A percentile compares a stretch with the other conserved stretches of the same genome.
These are phyloP conservation scores for Seira musarum DNA, from an alignment of 2,888 invertebrate species.

Conservation along the genomic window DNA sequence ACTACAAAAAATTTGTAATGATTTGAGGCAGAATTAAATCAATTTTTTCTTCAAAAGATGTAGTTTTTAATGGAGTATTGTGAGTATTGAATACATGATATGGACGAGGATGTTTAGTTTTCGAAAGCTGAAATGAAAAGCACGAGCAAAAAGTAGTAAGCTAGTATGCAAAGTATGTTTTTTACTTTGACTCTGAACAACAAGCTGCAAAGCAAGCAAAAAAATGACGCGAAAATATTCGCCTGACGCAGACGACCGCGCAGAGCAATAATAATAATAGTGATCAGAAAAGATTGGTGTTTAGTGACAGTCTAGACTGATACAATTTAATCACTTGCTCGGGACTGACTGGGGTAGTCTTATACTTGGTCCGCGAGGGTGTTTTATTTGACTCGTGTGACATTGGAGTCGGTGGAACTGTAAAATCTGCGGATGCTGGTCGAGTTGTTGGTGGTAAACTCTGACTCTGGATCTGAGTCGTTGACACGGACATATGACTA, in stretches of 20 bases:
- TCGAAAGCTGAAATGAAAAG: not conserved
- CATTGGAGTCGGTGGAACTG: conserved; percentile 61
- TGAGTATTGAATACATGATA: no score
- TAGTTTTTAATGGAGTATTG: no score
- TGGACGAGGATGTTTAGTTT: no score
- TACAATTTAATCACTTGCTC: conserved; percentile 92
- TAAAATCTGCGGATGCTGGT: conserved; percentile 69
- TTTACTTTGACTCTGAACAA: not conserved
- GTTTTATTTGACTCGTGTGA: conserved; percentile 68
- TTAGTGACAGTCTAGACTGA: conserved; percentile 85
- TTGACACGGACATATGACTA: conserved; percentile 69
- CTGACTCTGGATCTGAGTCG: conserved; percentile 69
- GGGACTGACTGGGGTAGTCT: conserved; percentile 82
- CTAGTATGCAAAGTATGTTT: not conserved
- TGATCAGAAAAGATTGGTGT: conserved; percentile 1
- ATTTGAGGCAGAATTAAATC: no score
- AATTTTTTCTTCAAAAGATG: no score
- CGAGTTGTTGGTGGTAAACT: conserved; percentile 66
- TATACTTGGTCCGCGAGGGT: conserved; percentile 71
- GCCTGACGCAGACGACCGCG: not conserved
- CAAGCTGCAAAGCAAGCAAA: not conserved
- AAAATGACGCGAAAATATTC: no score
- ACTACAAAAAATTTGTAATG: no score
- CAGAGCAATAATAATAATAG: not conserved
- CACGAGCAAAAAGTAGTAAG: not conserved